Evolutionary conservation across 2,113 vertebrate species (phyloP), one percentile per base, ranked within the genome.

Genomic region (Calidris pugnax): DNA sequence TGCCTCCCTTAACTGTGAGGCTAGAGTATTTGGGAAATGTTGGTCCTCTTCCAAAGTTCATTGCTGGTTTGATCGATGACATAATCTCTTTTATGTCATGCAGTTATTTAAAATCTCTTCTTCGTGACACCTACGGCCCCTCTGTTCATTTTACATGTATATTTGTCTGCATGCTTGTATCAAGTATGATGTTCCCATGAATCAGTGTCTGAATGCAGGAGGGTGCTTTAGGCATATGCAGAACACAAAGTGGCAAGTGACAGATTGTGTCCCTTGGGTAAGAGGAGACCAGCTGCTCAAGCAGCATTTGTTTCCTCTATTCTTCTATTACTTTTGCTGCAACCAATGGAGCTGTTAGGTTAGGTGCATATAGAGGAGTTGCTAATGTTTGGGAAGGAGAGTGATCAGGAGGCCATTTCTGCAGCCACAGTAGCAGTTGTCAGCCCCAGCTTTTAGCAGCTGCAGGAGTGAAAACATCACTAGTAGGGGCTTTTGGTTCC

Each of bases 141-240:
- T 77, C 28, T 3, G 5, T 62, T 92, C 41, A 50, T 45, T 62
- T 56, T 35, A 27, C 3, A 0, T 55, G 37, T 41, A 6, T 41
- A 8, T 69, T 37, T 73, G 19, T 50, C 28, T n/a, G 7, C 13
- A 0, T 12, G 26, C 43, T 35, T 28, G 17, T 14, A 14, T 18
- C 10, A 35, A 32, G 37, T 4, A 2, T 14, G 43, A 19, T 0
- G 0, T 15, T n/a, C 14, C 32, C 26, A 5, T 13, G 22, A 33
- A 7, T 23, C 23, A 2, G 1, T 24, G 28, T 12, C 24, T 55
- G 51, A 86, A 13, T 16, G 39, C 78, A 68, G 51, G 45, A 53
- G 41, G 56, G 32, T 73, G 57, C 48, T 85, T 41, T 7, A 12
- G 71, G 79, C 51, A 47, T 10, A 4, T 3, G 23, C 48, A 85